Evolutionary conservation across 2,113 vertebrate species (phyloP), one percentile per base, ranked within the genome.

Genomic region (Cercopithecus mona): DNA sequence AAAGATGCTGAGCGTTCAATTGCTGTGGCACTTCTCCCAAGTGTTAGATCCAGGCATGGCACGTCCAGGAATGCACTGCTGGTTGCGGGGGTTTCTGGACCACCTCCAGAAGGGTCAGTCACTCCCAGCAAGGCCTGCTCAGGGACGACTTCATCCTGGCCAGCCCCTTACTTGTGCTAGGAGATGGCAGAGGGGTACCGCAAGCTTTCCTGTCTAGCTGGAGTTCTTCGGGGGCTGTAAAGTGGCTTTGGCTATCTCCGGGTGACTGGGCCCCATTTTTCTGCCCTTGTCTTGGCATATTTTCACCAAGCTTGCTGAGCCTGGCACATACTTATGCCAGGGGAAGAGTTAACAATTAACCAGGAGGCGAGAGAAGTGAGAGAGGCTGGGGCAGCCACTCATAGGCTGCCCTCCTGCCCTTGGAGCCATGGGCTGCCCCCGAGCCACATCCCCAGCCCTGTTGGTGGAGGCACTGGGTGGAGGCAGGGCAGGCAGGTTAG

Each of bases 331-430:
- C 45, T 52, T 7, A 64, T 52, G 83, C 76, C 27, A 68, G 87
- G 92, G 64, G 25, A 94, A 87, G 50, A 81, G 96, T 97, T 98
- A 97, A 96, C 38, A 38, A 97, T 97, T 97, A 98, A 97, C 95
- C 50, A 61, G 64, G 93, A 92, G 92, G 92, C 52, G 68, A 93
- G 83, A 94, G 68, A 92, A 83, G 91, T 16, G 75, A 76, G 75
- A 38, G 78, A 80, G 78, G 38, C 64, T 73, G 55, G 61, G 89
- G 27, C 2, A 45, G 35, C 7, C 11, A 23, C 20, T 80, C 22
- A 6, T 6, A 22, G 30, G 38, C 48, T 8, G 57, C 57, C 8
- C 78, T 76, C 79, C 0, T 0, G 5, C 61, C n/a, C 86, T 72
- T 30, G 90, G 66, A 66, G 17, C 20, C 14, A 20, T 27, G 25